A percentile compares a stretch with the other conserved stretches of the same genome.
Conservation (phyloP, 2,797 vertebrate genomes). For the Hydrocynus forskahlii region DNA sequence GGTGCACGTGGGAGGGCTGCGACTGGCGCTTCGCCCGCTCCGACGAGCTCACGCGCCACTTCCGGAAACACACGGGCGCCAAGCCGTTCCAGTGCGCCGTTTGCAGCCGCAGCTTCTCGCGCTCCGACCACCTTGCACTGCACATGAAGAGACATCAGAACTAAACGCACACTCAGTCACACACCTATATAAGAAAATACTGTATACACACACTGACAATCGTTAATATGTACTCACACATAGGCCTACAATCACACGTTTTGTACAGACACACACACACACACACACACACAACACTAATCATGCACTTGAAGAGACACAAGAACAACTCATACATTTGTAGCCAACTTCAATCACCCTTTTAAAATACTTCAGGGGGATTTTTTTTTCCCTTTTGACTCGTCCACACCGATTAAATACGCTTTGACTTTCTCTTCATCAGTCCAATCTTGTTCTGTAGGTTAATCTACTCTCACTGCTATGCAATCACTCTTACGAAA, state of each 20-base stretch:
- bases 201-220: conserved; percentile 39
- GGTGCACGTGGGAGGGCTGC: conserved; percentile 97
- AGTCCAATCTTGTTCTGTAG: neutral
- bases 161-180: conserved; percentile 34
- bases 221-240: conserved; percentile 3
- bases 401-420: conserved; percentile 65
- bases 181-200: conserved; percentile 11
- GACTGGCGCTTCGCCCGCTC: conserved; percentile 98
- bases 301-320: conserved; percentile 97
- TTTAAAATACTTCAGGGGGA: conserved; percentile 49
- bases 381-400: conserved; percentile 36
- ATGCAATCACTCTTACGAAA: neutral
- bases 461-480: neutral
- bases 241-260: conserved; percentile 9
- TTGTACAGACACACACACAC: conserved; percentile 46
- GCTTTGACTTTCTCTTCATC: conserved; percentile 62
- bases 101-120: conserved; percentile 97
- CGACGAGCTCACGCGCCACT: conserved; percentile 95
- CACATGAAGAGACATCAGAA: conserved; percentile 66
- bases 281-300: conserved; percentile 68
- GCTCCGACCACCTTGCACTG: conserved; percentile 92
- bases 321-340: conserved; percentile 81
- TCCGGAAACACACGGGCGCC: conserved; percentile 96
- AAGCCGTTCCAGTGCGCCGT: conserved; percentile 97
- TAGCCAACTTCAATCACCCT: conserved; percentile 55